A percentile compares a stretch with the other conserved stretches of the same genome.
Conservation (phyloP, 1,140 invertebrate species). For the Sarcophaga bullata region DNA sequence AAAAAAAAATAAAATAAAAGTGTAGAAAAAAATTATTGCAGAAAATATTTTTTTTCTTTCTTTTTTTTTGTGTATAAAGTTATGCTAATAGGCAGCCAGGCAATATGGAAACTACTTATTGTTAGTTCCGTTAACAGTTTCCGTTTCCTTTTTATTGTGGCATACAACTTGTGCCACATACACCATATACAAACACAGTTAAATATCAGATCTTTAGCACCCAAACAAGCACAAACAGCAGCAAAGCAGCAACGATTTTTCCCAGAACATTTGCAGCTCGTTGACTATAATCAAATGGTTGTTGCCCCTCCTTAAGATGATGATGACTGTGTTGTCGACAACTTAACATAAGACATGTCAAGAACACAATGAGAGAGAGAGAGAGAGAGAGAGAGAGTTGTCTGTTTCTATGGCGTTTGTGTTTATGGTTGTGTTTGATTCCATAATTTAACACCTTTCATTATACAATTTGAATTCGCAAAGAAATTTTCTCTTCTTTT, state of each 20-base stretch:
- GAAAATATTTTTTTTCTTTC: background rate
- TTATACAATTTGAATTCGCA: background rate
- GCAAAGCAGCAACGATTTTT: background rate
- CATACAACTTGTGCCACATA: background rate
- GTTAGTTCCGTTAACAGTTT: conserved; percentile 22
- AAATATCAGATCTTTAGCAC: background rate
- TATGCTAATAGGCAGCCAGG: conserved; percentile 25
- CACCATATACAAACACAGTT: background rate
- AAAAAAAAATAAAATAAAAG: background rate
- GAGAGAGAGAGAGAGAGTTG: no score
- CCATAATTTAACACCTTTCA: background rate
- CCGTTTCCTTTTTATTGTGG: conserved; percentile 17
- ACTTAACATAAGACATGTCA: conserved; percentile 5
- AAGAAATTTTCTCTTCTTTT: background rate
- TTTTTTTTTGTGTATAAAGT: background rate
- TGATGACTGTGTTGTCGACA: background rate
- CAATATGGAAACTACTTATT: conserved; percentile 8
- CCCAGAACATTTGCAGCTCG: background rate
- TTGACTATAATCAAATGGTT: background rate
- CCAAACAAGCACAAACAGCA: background rate
- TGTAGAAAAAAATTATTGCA: background rate
- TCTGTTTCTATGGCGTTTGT: no score
- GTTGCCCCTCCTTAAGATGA: background rate
- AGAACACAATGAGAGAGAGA: background rate
- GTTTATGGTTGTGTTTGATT: background rate